Evolutionary conservation across 2,113 vertebrate species (phyloP).

Genomic region (human (Homo sapiens)): DNA sequence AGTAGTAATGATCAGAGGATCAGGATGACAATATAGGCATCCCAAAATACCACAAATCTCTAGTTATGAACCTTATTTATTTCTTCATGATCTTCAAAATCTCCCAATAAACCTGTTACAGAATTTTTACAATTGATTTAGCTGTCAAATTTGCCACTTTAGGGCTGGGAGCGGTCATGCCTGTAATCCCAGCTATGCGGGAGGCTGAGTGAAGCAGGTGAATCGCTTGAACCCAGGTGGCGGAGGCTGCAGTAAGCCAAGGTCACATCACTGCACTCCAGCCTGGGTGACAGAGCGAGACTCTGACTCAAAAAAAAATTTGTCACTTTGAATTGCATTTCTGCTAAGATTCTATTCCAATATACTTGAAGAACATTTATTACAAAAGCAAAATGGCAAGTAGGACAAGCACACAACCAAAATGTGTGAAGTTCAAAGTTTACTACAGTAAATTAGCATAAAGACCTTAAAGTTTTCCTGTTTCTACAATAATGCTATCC

Average conservation of each 20-base stretch:
- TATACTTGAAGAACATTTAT: not conserved
- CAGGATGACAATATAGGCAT: not conserved
- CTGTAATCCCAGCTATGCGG: no score
- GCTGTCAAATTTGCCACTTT: not conserved
- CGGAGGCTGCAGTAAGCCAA: no score
- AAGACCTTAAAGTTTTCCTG: not conserved
- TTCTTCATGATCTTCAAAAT: not conserved
- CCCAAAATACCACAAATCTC: not conserved
- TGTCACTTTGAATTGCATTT: not conserved
- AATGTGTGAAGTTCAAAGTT: not conserved
- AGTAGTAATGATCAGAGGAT: not conserved
- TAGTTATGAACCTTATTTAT: not conserved
- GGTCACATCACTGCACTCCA: no score
- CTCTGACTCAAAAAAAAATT: not conserved
- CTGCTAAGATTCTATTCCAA: not conserved
- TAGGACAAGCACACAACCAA: not conserved
- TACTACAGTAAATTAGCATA: not conserved
- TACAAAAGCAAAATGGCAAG: constrained; percentile 4
- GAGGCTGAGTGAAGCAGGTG: no score
- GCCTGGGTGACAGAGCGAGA: no score
- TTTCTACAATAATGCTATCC: not conserved
- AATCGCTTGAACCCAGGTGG: no score
- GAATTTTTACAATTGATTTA: constrained; percentile 6
- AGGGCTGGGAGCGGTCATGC: no score
- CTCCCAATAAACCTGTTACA: not conserved